phyloP scores from a whole-genome alignment of 2,888 invertebrate species.

The Eugnorisma glareosa region DNA sequence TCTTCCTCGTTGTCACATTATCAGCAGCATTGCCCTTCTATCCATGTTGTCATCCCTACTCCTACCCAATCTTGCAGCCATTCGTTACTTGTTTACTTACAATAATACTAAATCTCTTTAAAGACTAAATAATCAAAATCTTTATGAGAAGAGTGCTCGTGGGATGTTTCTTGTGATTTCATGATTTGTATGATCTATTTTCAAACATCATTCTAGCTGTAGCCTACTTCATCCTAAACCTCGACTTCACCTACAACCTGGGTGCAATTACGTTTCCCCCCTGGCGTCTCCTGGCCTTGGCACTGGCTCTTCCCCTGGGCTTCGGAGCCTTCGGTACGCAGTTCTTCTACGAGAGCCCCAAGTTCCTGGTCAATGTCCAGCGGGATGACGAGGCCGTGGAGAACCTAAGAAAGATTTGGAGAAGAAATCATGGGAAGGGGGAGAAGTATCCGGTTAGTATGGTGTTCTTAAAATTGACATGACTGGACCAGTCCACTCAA shows the following conservation, averaged over 20 bases:
- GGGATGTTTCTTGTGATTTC: not conserved
- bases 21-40: not conserved
- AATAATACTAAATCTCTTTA: not conserved
- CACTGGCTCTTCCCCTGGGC: slow-evolving; percentile 89
- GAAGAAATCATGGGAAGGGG: slow-evolving; percentile 84
- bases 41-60: not conserved
- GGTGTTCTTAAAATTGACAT: not conserved
- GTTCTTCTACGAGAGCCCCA: slow-evolving; percentile 93
- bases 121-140: not conserved
- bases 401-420: slow-evolving; percentile 90
- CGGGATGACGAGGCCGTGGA: slow-evolving; percentile 90
- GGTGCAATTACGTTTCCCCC: slow-evolving; percentile 74
- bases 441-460: slow-evolving; percentile 68
- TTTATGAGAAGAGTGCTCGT: not conserved
- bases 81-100: not conserved
- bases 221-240: slow-evolving; percentile 71
- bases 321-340: slow-evolving; percentile 89
- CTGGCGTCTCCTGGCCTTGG: slow-evolving; percentile 77
- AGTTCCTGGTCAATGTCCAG: slow-evolving; percentile 92
- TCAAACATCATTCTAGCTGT: slow-evolving; percentile 59
- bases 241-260: slow-evolving; percentile 71
- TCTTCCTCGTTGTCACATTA: not conserved
- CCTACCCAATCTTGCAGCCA: not conserved
- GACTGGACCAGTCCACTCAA: not conserved
- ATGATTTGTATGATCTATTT: not conserved